These are phyloP conservation scores for Psittacula cyanocephala DNA, from an alignment of 2,113 vertebrate genomes.

Conservation along the genomic window DNA sequence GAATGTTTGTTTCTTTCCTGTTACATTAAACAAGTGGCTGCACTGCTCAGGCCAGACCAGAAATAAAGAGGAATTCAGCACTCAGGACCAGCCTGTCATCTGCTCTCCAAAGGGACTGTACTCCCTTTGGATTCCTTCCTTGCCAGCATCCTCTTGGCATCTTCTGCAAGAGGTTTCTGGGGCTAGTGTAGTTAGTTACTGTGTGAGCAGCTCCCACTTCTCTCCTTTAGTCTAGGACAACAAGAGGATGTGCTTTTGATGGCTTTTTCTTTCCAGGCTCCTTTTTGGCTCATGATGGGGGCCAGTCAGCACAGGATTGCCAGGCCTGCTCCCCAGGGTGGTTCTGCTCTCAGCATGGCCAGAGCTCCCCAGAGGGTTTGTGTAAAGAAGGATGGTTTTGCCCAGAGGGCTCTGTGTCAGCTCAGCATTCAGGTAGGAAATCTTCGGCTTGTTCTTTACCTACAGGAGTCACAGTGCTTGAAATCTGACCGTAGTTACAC, in stretches of 20 bases:
- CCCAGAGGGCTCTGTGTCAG: conserved; percentile 78
- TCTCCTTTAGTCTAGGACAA: background rate
- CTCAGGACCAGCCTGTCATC: background rate
- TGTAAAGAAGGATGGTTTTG: conserved; percentile 89
- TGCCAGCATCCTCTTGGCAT: background rate
- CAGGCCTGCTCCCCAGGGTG: conserved; percentile 79
- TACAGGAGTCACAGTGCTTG: background rate
- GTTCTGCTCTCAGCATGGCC: conserved; percentile 83
- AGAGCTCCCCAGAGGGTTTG: conserved; percentile 71
- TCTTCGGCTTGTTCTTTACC: background rate
- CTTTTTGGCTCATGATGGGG: conserved; percentile 74
- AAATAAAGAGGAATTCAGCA: background rate
- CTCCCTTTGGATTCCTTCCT: background rate
- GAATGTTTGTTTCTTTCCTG: background rate
- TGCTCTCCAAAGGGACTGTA: background rate
- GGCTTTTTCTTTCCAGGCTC: conserved; percentile 70
- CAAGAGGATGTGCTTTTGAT: background rate
- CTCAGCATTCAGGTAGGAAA: conserved; percentile 76
- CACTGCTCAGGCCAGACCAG: background rate
- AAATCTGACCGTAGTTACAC: background rate
- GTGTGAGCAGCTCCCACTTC: background rate
- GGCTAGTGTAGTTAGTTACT: background rate
- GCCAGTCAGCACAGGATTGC: conserved; percentile 75
- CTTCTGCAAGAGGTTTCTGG: background rate
- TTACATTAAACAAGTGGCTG: background rate